Percentiles rank a stretch among this genome's conserved stretches.
These are phyloP conservation scores for Nomada fucata DNA, from an alignment of 2,888 invertebrate genomes.

Conservation along the genomic window DNA sequence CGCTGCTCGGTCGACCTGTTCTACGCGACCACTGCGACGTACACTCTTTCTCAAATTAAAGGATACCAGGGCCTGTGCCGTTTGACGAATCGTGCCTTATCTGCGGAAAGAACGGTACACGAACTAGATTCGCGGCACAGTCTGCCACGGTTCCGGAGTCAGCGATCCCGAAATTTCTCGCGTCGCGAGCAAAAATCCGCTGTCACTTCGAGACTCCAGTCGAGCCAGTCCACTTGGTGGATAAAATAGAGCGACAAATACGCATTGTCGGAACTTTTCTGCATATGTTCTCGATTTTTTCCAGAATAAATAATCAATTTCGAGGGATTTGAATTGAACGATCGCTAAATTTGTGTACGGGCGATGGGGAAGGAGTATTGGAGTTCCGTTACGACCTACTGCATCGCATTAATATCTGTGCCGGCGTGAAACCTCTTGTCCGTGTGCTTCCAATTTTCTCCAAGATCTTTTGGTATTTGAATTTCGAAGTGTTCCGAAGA, in stretches of 20 bases:
- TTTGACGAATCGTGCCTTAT: slow-evolving; percentile 48
- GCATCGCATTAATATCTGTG: too few relatives aligned
- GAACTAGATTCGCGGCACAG: slow-evolving; percentile 6
- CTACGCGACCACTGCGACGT: slow-evolving; percentile 6
- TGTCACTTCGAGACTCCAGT: slow-evolving; percentile 6
- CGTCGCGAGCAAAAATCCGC: neutral
- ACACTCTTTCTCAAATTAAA: neutral
- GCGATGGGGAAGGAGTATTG: too few relatives aligned
- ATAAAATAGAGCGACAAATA: neutral
- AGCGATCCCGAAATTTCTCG: slow-evolving; percentile 16
- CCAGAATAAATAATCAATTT: too few relatives aligned
- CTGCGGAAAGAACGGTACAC: slow-evolving; percentile 19
- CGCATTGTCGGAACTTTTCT: neutral
- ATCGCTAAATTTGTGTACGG: too few relatives aligned
- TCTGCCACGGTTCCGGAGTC: neutral
- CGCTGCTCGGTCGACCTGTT: slow-evolving; percentile 31
- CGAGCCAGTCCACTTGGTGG: neutral
- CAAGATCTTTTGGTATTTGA: too few relatives aligned
- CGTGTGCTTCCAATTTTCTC: too few relatives aligned
- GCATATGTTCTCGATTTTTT: neutral
- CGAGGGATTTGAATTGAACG: too few relatives aligned
- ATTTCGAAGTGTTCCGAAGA: too few relatives aligned
- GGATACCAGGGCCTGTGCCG: neutral
- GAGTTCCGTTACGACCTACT: too few relatives aligned
- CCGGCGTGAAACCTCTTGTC: too few relatives aligned